phyloP scores from a whole-genome alignment of 1,140 invertebrate genomes.

The Chironomus tepperi region DNA sequence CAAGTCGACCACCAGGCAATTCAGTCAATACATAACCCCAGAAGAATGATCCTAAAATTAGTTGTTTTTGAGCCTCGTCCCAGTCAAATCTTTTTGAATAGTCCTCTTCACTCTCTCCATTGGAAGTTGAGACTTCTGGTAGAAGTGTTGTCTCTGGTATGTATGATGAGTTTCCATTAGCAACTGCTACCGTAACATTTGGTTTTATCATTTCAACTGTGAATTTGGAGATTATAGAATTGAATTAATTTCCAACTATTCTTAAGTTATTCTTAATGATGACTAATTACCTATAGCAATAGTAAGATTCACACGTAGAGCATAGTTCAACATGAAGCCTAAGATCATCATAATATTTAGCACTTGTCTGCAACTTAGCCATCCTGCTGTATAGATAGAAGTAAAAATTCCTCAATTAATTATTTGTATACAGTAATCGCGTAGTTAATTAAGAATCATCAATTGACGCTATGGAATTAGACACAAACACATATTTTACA shows the following conservation, averaged over 20 bases:
- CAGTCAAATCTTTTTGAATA: constrained; percentile 48
- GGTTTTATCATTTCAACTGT: constrained; percentile 25
- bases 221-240: no score
- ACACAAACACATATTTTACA: neutral
- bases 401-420: constrained; percentile 21
- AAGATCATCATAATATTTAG: constrained; percentile 75
- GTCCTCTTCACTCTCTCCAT: constrained; percentile 28
- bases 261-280: neutral
- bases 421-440: neutral
- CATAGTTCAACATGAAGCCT: constrained; percentile 82
- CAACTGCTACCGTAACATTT: constrained; percentile 27
- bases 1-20: constrained; percentile 74
- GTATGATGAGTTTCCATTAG: constrained; percentile 26
- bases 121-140: neutral
- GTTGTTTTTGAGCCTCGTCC: constrained; percentile 64
- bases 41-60: constrained; percentile 77
- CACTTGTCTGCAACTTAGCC: constrained; percentile 65
- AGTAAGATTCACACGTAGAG: constrained; percentile 77
- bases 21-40: constrained; percentile 82
- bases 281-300: constrained; percentile 55
- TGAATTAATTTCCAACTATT: neutral
- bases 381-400: constrained; percentile 46
- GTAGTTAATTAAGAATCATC: no score
- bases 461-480: no score
- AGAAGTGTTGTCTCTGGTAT: neutral